Evolutionary conservation across 2,888 invertebrate genomes (phyloP), one percentile per base, ranked within the genome.

Genomic region (Ichneumoninae sp.): DNA sequence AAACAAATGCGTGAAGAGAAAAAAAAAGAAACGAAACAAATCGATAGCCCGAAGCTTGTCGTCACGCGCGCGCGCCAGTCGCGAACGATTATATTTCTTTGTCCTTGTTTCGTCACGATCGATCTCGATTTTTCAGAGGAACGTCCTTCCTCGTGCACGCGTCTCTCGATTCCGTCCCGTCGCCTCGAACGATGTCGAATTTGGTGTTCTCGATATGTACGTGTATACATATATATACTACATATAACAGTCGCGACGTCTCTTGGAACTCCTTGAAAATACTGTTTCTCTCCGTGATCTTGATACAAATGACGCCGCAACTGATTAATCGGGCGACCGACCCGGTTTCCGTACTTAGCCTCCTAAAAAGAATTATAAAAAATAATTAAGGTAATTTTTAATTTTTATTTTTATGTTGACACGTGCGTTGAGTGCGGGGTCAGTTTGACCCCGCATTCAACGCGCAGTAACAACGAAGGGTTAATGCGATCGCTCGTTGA

Each of bases 41-140:
- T 52, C 62, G 66, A 57, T 68, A 62, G 71, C 50, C 26, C 57
- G 52, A 57, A 70, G 69, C 69, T 44, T 50, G 68, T 60, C 68
- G 54, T 68, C 50, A 30, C 40, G 7, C 52, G 52, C 62, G 54
- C 62, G 13, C 36, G 40, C 40, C 60, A 33, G 22, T 50, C 52
- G 50, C 74, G 75, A 57, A 72, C 33, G 40, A 65, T 69, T 54
- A 22, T 13, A 50, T 47, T 54, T 52, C 36, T 40, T 72, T 72
- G 71, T 80, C 68, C 68, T 80, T 72, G 76, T 80, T 84, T 78
- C 84, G 44, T 81, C 65, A 70, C 47, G 70, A 72, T 75, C 78
- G 78, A 74, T 79, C 74, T 66, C 69, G 69, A 75, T 79, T 66
- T 40, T 72, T 66, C 69, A 60, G 60, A 69, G 57, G 66, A 26